Percentiles rank a stretch among this genome's conserved stretches.
These are phyloP conservation scores for Metaphire vulgaris DNA, from an alignment of 1,140 invertebrate species.

Conservation along the genomic window DNA sequence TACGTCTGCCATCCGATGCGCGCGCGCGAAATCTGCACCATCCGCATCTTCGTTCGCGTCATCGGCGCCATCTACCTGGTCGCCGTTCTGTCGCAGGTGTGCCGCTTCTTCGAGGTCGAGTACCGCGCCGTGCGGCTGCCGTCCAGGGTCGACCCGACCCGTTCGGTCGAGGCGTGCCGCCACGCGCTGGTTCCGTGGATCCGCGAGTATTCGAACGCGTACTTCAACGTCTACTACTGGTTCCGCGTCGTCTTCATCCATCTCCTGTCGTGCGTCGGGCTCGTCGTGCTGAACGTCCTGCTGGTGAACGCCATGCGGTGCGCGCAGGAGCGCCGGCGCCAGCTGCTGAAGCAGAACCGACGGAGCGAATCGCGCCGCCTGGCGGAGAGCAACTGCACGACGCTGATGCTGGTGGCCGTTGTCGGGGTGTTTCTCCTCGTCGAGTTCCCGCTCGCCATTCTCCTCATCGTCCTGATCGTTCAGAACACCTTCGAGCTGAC, in stretches of 20 bases:
- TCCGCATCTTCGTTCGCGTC: not conserved
- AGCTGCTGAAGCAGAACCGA: not conserved
- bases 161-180: not conserved
- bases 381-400: conserved; percentile 78
- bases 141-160: conserved; percentile 59
- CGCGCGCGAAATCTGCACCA: not conserved
- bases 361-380: conserved; percentile 70
- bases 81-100: not conserved
- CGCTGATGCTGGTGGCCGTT: conserved; percentile 74
- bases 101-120: not conserved
- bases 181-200: conserved; percentile 5
- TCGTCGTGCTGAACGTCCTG: conserved; percentile 80
- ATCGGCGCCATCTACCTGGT: not conserved
- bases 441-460: conserved; percentile 27
- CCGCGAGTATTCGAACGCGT: conserved; percentile 60
- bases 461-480: conserved; percentile 27
- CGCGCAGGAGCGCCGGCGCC: conserved; percentile 54
- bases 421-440: conserved; percentile 30
- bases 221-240: conserved; percentile 71
- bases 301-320: conserved; percentile 75
- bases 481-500: conserved; percentile 23
- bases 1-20: not conserved
- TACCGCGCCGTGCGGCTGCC: conserved; percentile 53
- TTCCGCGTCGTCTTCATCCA: conserved; percentile 87
- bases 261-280: conserved; percentile 74